Conservation (phyloP, 2,797 vertebrate genomes). For the Lemur catta region DNA sequence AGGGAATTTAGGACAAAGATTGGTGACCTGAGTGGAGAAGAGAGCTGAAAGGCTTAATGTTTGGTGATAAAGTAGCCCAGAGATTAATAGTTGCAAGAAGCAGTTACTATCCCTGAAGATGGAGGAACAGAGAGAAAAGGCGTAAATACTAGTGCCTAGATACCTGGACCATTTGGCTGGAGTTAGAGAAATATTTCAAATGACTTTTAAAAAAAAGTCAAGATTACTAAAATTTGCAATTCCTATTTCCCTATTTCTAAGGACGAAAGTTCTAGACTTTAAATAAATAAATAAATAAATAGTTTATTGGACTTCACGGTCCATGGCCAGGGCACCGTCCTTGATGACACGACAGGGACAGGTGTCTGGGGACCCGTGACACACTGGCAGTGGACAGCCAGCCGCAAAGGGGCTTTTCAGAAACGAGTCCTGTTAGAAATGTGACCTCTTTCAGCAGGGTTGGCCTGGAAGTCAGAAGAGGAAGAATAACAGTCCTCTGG, state of each 20-base stretch:
- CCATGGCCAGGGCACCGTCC: no score
- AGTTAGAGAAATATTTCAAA: no score
- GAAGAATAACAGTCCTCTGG: background rate
- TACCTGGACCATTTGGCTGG: background rate
- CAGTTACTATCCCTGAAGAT: accelerated
- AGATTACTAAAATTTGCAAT: no score
- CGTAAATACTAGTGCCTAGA: accelerated
- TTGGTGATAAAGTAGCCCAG: background rate
- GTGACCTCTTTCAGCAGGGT: background rate
- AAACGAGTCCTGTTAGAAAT: no score
- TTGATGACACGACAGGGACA: no score
- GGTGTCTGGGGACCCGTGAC: background rate
- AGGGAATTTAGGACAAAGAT: background rate
- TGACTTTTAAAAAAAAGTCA: no score
- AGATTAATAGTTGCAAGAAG: background rate
- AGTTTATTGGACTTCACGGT: no score
- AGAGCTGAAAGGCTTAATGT: background rate
- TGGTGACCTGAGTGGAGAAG: background rate
- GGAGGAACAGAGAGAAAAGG: background rate
- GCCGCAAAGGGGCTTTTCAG: background rate
- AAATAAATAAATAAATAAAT: no score
- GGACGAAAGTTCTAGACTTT: no score
- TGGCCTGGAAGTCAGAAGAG: background rate
- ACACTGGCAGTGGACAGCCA: background rate
- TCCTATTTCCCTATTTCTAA: no score